These are phyloP conservation scores for Liolophura sinensis DNA, from an alignment of 1,140 invertebrate species.

Conservation along the genomic window DNA sequence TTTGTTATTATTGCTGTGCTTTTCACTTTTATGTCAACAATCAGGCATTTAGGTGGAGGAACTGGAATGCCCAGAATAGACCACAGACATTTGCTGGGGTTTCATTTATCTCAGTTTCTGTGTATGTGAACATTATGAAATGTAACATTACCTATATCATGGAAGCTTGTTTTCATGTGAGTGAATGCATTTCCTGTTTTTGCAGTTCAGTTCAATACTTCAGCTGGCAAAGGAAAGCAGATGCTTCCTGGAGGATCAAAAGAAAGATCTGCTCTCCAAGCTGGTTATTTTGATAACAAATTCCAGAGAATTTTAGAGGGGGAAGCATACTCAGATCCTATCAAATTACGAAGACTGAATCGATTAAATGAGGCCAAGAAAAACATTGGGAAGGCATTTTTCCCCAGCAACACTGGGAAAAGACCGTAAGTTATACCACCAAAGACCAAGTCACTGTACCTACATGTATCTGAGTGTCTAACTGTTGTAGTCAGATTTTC, in stretches of 20 bases:
- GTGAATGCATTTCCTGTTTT: constrained; percentile 11
- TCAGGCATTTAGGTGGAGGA: no score
- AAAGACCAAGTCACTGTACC: background rate
- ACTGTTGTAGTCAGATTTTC: no score
- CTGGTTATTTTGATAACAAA: constrained; percentile 55
- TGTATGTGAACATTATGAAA: no score
- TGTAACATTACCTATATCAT: no score
- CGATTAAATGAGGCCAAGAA: constrained; percentile 51
- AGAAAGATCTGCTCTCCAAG: constrained; percentile 43
- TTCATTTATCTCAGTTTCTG: no score
- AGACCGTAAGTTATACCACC: constrained; percentile 38
- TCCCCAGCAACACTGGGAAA: constrained; percentile 56
- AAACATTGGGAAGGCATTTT: constrained; percentile 56
- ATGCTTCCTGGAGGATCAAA: constrained; percentile 53
- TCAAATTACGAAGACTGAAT: constrained; percentile 47
- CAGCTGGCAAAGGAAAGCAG: constrained; percentile 54
- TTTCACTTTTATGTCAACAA: no score
- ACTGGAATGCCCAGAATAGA: no score
- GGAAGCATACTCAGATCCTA: constrained; percentile 56
- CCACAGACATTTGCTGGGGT: no score
- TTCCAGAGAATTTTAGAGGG: constrained; percentile 53
- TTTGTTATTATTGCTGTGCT: no score
- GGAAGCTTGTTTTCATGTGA: background rate
- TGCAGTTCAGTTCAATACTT: constrained; percentile 52
- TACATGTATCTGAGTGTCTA: background rate